Percentiles rank a stretch among this genome's conserved stretches.
Conservation (phyloP, 2,888 invertebrate species). For the Lamellibrachia columna region DNA sequence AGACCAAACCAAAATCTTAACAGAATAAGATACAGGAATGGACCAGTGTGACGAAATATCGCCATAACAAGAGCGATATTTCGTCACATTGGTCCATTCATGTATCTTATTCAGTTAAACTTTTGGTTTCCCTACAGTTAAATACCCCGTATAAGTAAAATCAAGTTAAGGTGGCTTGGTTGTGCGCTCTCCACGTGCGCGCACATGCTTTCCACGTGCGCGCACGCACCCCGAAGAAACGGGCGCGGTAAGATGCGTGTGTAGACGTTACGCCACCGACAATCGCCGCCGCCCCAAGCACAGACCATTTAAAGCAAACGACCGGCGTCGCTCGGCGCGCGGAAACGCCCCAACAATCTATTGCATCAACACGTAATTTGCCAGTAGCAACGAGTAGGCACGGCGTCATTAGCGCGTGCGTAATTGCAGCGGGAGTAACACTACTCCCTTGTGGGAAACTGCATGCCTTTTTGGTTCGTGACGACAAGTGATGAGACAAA, state of each 20-base stretch:
- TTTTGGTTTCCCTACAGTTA: no score
- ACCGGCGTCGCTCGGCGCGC: not conserved
- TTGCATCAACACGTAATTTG: conserved; percentile 11
- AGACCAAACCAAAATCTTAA: not conserved
- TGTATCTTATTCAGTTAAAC: no score
- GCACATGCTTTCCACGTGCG: not conserved
- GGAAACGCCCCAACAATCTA: conserved; percentile 16
- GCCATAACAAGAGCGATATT: no score
- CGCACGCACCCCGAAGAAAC: not conserved
- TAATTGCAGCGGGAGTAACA: not conserved
- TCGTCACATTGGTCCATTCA: no score
- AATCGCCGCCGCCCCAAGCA: not conserved
- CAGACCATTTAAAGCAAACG: not conserved
- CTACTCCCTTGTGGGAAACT: not conserved
- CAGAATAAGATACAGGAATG: not conserved
- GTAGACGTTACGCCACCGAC: not conserved
- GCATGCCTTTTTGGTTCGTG: not conserved
- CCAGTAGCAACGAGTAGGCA: not conserved
- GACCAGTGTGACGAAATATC: not conserved
- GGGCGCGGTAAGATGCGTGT: not conserved
- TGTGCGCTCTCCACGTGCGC: not conserved
- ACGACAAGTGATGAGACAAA: not conserved
- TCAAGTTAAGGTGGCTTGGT: not conserved
- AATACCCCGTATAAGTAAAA: not conserved
- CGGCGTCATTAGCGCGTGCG: conserved; percentile 2